Conservation (phyloP, 2,888 invertebrate genomes). For the Cotesia congregata region DNA sequence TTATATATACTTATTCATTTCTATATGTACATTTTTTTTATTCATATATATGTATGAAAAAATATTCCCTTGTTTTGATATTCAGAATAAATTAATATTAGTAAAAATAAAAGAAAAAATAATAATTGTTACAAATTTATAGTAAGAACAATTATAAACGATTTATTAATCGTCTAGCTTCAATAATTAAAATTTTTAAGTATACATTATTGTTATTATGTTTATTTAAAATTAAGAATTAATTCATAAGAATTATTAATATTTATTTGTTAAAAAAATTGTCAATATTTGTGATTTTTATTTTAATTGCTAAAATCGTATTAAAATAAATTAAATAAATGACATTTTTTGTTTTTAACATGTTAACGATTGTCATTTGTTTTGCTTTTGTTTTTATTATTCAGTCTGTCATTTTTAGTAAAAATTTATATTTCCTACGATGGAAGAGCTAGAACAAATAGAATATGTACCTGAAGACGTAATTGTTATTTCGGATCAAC, state of each 20-base stretch:
- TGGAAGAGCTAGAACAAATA: slow-evolving; percentile 25
- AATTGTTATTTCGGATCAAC: slow-evolving; percentile 37
- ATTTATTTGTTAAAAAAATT: neutral
- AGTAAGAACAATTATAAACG: slow-evolving; percentile 34
- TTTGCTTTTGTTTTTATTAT: neutral
- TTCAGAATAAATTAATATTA: slow-evolving; percentile 59
- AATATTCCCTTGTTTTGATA: slow-evolving; percentile 64
- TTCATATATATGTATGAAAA: neutral
- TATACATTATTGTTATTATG: no score
- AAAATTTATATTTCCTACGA: slow-evolving; percentile 5
- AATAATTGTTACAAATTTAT: slow-evolving; percentile 36
- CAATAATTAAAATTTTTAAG: slow-evolving; percentile 1
- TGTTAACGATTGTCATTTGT: slow-evolving; percentile 25
- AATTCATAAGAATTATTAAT: neutral
- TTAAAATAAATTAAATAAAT: slow-evolving; percentile 24
- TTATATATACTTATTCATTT: slow-evolving; percentile 10
- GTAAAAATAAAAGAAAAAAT: slow-evolving; percentile 55
- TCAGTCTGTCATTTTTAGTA: slow-evolving; percentile 11
- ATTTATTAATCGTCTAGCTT: slow-evolving; percentile 30
- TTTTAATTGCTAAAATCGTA: slow-evolving; percentile 10
- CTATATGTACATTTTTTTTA: neutral
- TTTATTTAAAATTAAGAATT: neutral
- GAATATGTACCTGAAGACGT: slow-evolving; percentile 31
- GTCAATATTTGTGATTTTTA: neutral
- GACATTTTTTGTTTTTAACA: neutral